Base-by-base conservation (phyloP, 2,113 vertebrate genomes). In the Prolemur simus region DNA sequence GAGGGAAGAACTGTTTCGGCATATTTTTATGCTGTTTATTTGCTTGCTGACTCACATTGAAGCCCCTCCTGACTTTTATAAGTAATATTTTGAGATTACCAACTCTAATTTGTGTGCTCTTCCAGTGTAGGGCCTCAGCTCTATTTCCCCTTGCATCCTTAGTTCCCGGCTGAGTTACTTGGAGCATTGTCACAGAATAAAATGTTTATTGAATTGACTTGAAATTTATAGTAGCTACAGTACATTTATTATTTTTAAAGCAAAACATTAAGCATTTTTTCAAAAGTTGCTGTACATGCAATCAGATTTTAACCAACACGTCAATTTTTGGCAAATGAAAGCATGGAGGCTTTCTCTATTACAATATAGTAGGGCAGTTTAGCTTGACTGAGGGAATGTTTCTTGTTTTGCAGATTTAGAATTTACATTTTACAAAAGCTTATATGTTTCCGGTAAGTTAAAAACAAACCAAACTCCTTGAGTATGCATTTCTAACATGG, bases 351-450 rank as follows among this genome's bases (percentile, higher is more conserved):
- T 82, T 78, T 95, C 58, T 94, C 92, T 47, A 68, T 82, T 82
- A 56, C 11, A 34, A 7, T 52, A 15, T 23, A 56, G 47, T 21
- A 68, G 76, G 66, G 42, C 37, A 49, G 29, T 81, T 96, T 94
- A 81, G 49, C 32, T 68, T 94, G 84, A 92, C 25, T 49, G 54
- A 81, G 34, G 54, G 66, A 63, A 29, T 49, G 42, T 74, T 92
- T 97, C 5, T 74, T 15, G 0, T 92, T 97, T 97, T 80, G 74
- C 89, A 93, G 81, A 80, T 88, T 85, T 95, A 89, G 39, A 86
- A 83, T 95, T 87, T 71, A 77, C 32, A 37, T 94, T 97, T 98
- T 81, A 87, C 89, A 87, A 97, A 96, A 89, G 45, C n/a, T 81
- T 88, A 8, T 56, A 9, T 63, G 14, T 97, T 96, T 97, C 69